Evolutionary conservation across 1,140 invertebrate genomes (phyloP), one percentile per base, ranked within the genome.

Genomic region (Ruditapes philippinarum): DNA sequence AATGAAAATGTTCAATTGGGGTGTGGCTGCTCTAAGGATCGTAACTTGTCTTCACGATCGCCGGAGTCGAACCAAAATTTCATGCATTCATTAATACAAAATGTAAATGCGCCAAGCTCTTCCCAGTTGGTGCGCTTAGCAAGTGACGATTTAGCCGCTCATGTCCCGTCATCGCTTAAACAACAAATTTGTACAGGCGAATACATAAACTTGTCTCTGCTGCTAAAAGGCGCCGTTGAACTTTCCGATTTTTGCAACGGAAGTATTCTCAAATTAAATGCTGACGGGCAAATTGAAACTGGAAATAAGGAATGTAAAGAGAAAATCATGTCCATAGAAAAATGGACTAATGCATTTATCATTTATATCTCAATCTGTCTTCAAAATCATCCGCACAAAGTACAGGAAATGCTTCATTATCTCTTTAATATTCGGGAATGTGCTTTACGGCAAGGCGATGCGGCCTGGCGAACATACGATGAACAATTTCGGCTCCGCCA

Each of bases 101-200:
- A 17, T 17, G 45, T 17, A 17, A 49, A 49, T 17, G 17, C 7
- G 7, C 7, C 17, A 49, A 49, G 45, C 7, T 49, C n/a, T 9
- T n/a, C 60, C n/a, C n/a, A n/a, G n/a, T 9, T 33, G 22, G 7
- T 65, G n/a, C 60, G 73, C 36, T 76, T 36, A 25, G 73, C 25
- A 45, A 31, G 65, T 17, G 81, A 91, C 60, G 81, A 81, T 38
- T 33, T 85, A 2, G 54, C 42, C 25, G 80, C 60, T 65, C 60
- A n/a, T n/a, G n/a, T n/a, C n/a, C n/a, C n/a, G n/a, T n/a, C n/a
- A n/a, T n/a, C n/a, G n/a, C n/a, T n/a, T 9, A 45, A 42, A 31
- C 14, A 84, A 19, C 88, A 65, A 65, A 65, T 65, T 31, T n/a
- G n/a, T 3, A 31, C 12, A 65, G 22, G 54, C 11, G 7, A 54